Evolutionary conservation across 2,888 invertebrate species (phyloP).

Genomic region (Microctonus aethiopoides): DNA sequence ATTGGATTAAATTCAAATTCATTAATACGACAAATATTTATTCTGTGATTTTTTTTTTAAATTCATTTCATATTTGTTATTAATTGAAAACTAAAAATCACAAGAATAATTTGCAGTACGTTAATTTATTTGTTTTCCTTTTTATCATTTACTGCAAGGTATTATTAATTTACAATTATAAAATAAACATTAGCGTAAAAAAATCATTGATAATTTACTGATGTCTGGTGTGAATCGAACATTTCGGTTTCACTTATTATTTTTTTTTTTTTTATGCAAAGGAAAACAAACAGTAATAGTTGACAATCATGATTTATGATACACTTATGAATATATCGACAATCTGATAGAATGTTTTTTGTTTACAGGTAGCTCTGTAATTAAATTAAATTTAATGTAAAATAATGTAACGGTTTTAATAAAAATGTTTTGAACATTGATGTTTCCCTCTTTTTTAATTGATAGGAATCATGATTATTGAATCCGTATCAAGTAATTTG

Average conservation of each 20-base stretch:
- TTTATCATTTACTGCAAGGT: slow-evolving; percentile 13
- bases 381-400: neutral
- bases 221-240: neutral
- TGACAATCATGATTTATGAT: slow-evolving; percentile 14
- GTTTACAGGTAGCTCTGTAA: slow-evolving; percentile 20
- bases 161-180: neutral
- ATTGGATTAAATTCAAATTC: slow-evolving; percentile 38
- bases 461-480: slow-evolving; percentile 9
- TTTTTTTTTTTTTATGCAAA: neutral
- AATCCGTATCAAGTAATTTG: slow-evolving; percentile 3
- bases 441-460: neutral
- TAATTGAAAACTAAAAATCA: slow-evolving; percentile 39
- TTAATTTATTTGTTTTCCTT: slow-evolving; percentile 47
- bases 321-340: slow-evolving; percentile 23
- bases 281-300: slow-evolving; percentile 33
- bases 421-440: neutral
- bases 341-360: slow-evolving; percentile 26
- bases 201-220: neutral
- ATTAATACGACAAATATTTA: slow-evolving; percentile 49
- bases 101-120: slow-evolving; percentile 50
- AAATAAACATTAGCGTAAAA: neutral
- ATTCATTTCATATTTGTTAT: neutral
- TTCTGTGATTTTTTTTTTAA: slow-evolving; percentile 42
- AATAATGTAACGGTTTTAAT: neutral
- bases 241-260: slow-evolving; percentile 1